phyloP scores from a whole-genome alignment of 2,888 invertebrate genomes.

The Megamerina dolium region DNA sequence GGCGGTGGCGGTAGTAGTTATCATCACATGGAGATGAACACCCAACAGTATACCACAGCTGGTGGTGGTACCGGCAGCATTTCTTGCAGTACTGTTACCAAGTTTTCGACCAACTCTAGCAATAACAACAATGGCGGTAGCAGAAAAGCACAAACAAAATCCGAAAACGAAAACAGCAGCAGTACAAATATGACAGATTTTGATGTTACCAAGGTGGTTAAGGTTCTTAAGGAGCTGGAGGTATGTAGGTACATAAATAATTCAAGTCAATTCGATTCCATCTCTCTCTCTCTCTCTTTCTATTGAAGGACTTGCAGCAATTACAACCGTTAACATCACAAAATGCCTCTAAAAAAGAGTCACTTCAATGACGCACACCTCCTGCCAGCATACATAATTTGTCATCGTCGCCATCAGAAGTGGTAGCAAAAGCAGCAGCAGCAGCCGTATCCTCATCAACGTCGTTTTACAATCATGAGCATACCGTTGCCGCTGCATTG shows the following conservation, averaged over 20 bases:
- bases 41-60: background rate
- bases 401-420: too few species aligned
- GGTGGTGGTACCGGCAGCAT: conserved; percentile 8
- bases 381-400: too few species aligned
- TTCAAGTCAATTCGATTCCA: too few species aligned
- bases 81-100: conserved; percentile 12
- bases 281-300: too few species aligned
- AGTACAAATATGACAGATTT: conserved; percentile 27
- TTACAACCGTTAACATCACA: conserved; percentile 18
- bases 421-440: too few species aligned
- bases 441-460: conserved; percentile 18
- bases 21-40: conserved; percentile 5
- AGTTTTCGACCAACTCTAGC: conserved; percentile 12
- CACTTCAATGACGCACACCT: conserved; percentile 37
- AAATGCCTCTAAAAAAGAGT: conserved; percentile 14
- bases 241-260: too few species aligned
- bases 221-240: conserved; percentile 50
- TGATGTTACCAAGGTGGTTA: conserved; percentile 51
- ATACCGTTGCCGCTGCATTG: conserved; percentile 39
- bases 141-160: conserved; percentile 19
- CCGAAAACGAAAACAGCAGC: conserved; percentile 24
- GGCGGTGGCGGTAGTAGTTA: conserved; percentile 3
- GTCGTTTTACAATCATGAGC: conserved; percentile 41
- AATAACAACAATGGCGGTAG: conserved; percentile 18
- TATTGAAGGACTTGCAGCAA: conserved; percentile 19